Evolutionary conservation across 2,113 vertebrate genomes (phyloP), one percentile per base, ranked within the genome.

Genomic region (Onychostoma macrolepis): DNA sequence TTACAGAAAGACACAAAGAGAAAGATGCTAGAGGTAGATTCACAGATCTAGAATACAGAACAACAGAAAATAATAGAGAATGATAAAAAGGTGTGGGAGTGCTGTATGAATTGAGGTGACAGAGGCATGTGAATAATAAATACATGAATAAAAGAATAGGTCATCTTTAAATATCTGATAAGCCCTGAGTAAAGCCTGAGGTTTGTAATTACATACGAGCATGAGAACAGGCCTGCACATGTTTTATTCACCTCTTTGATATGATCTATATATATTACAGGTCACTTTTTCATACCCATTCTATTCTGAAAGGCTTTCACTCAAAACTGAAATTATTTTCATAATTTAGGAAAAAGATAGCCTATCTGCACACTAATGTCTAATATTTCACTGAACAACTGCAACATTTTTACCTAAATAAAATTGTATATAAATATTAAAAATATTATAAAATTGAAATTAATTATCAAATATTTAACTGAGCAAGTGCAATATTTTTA

Each of bases 131-230:
- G 87, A 65, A 67, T 58, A 9, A 30, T 21, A n/a, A 78, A 88
- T 74, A 84, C 17, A 85, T 12, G 15, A 77, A 85, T 50, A 67
- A 43, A 74, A 81, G 85, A 88, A 84, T 69, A 67, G 61, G 58
- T 43, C 21, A 67, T 67, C n/a, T 67, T 65, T 67, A 67, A 45
- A 82, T 82, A 67, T 67, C 36, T 67, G 61, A 82, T 69, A 83
- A 83, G 41, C 80, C 26, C 41, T 24, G 41, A 30, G 63, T 69
- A 17, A 48, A 33, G n/a, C 41, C n/a, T 69, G 36, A 21, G 41
- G 61, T 48, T 48, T 83, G 63, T 33, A 82, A 83, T 83, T 69
- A 83, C 63, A 83, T 30, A 45, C 19, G 17, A 69, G n/a, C 36
- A n/a, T 38, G 53, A 41, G 53, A 61, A 80, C 38, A 36, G 43